phyloP scores from a whole-genome alignment of 2,113 vertebrate species.

The Lasiurus borealis region DNA sequence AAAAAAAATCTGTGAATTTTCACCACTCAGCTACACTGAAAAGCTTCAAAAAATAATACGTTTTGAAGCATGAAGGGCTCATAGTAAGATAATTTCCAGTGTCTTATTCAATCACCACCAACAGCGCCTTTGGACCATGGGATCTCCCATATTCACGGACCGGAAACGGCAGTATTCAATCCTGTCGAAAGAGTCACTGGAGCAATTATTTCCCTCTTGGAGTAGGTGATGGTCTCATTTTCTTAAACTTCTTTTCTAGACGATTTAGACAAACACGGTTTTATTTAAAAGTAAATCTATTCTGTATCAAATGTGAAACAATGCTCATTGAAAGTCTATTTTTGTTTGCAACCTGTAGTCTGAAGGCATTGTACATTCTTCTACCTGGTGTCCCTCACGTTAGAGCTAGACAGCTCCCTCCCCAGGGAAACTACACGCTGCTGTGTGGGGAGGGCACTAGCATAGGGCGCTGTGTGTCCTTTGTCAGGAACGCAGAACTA shows the following conservation, averaged over 20 bases:
- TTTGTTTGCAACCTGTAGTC: neutral
- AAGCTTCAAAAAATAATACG: constrained; percentile 4
- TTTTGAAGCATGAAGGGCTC: constrained; percentile 1
- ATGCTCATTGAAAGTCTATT: neutral
- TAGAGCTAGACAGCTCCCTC: neutral
- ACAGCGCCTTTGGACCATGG: neutral
- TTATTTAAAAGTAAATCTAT: neutral
- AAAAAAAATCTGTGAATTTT: neutral
- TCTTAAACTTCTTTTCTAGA: neutral
- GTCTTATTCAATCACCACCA: neutral
- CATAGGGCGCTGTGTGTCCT: neutral
- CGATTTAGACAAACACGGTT: neutral
- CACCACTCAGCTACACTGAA: neutral
- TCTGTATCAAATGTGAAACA: constrained; percentile 5
- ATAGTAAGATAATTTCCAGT: neutral
- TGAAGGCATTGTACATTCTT: neutral
- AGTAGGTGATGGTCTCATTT: neutral
- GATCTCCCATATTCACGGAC: neutral
- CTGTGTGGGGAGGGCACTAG: neutral
- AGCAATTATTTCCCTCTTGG: neutral
- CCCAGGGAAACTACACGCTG: neutral
- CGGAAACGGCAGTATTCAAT: neutral
- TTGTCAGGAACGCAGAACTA: neutral
- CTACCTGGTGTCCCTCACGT: neutral
- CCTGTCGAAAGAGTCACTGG: neutral